These are phyloP conservation scores for Diadema setosum DNA, from an alignment of 35 echinoderm and acorn worm genomes.

Conservation along the genomic window DNA sequence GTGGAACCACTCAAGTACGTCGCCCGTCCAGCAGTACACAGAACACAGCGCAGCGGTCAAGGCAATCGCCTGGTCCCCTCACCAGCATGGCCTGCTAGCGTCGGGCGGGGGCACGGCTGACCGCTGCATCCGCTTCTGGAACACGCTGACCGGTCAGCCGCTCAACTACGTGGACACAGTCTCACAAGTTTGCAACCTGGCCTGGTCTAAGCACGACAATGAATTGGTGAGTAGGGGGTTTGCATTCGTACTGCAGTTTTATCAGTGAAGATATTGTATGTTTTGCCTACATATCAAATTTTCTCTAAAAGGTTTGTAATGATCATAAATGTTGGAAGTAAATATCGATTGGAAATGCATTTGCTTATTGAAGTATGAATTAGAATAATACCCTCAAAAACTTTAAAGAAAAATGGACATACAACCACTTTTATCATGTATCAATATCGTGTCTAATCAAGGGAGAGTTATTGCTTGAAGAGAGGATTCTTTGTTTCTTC, in stretches of 20 bases:
- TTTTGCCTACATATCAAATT: not conserved
- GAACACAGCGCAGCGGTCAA: conserved; percentile 94
- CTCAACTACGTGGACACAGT: conserved; percentile 94
- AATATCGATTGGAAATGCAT: no score
- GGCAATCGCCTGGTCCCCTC: conserved; percentile 98
- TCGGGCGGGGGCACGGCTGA: conserved; percentile 97
- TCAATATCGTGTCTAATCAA: no score
- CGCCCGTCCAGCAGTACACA: conserved; percentile 81
- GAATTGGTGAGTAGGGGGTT: conserved; percentile 71
- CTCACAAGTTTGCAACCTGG: conserved; percentile 98
- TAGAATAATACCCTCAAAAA: no score
- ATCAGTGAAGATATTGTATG: not conserved
- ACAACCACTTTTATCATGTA: no score
- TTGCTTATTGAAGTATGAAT: no score
- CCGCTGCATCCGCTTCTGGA: conserved; percentile 94
- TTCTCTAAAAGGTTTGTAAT: not conserved
- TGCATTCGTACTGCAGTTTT: no score
- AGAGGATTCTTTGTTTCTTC: no score
- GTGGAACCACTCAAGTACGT: conserved; percentile 89
- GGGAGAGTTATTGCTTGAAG: no score
- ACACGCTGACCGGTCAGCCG: conserved; percentile 76
- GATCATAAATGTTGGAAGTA: not conserved
- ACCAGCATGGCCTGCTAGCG: conserved; percentile 93
- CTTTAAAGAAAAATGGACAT: no score
- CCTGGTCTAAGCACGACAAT: conserved; percentile 99